A percentile compares a stretch with the other conserved stretches of the same genome.
phyloP scores from a whole-genome alignment of 2,888 invertebrate species.

The Anticlea derivata region DNA sequence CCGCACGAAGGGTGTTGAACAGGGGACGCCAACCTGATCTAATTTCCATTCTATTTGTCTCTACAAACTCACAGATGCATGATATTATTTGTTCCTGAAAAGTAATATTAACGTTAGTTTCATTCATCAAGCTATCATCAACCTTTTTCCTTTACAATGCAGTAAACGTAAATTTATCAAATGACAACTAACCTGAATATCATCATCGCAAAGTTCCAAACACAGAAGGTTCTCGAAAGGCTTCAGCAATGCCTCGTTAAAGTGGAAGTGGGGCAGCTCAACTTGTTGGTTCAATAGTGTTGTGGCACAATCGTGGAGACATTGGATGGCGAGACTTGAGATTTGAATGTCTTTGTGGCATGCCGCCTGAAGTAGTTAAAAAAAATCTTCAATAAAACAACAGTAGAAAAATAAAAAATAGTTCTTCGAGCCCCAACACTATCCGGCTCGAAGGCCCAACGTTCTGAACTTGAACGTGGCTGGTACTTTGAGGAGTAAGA shows the following conservation, averaged over 20 bases:
- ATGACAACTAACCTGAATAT: constrained; percentile 88
- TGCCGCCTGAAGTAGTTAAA: constrained; percentile 86
- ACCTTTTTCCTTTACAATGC: too few species aligned
- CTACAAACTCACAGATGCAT: constrained; percentile 97
- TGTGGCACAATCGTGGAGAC: constrained; percentile 96
- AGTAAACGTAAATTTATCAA: not conserved
- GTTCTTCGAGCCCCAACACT: too few species aligned
- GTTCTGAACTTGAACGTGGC: too few species aligned
- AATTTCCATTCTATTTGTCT: constrained; percentile 96
- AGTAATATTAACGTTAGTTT: not conserved
- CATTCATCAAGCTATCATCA: too few species aligned
- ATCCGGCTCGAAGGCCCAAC: not conserved
- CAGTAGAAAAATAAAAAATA: too few species aligned
- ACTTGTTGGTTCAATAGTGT: constrained; percentile 93
- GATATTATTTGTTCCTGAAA: constrained; percentile 94
- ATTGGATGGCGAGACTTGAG: constrained; percentile 95
- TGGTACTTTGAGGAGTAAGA: too few species aligned
- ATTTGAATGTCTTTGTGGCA: constrained; percentile 95
- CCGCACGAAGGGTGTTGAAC: constrained; percentile 96
- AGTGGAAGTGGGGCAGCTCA: constrained; percentile 96
- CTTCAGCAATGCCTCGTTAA: constrained; percentile 96
- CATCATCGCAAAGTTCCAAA: constrained; percentile 95
- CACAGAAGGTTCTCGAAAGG: constrained; percentile 97
- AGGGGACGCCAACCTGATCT: constrained; percentile 98
- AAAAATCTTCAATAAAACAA: too few species aligned